Conservation (phyloP, 2,888 invertebrate genomes). For the Zele albiditarsus region DNA sequence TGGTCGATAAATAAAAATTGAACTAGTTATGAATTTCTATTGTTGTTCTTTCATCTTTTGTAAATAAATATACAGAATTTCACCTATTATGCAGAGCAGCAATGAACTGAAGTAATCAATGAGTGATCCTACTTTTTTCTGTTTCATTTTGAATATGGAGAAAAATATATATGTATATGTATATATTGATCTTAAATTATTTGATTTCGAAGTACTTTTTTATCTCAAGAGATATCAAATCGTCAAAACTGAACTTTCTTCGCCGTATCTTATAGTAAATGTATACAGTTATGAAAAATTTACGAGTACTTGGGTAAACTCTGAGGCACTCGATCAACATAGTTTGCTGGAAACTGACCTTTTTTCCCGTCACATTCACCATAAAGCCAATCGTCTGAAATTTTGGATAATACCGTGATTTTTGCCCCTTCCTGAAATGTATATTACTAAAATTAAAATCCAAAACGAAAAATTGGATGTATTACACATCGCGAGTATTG, state of each 20-base stretch:
- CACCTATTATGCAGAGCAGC: background rate
- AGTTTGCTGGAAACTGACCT: conserved; percentile 88
- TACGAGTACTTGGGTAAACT: conserved; percentile 64
- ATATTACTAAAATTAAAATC: background rate
- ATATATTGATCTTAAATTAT: background rate
- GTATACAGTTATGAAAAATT: conserved; percentile 10
- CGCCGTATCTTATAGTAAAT: background rate
- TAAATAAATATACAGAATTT: background rate
- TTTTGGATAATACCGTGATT: conserved; percentile 79
- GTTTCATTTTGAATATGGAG: background rate
- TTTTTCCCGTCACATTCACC: conserved; percentile 80
- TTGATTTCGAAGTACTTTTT: conserved; percentile 17
- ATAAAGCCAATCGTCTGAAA: conserved; percentile 86
- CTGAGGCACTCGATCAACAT: conserved; percentile 78
- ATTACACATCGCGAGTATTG: background rate
- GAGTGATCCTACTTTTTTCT: background rate
- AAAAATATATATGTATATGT: background rate
- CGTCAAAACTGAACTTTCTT: background rate
- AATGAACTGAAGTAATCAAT: background rate
- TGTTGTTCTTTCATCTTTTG: background rate
- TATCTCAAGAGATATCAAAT: background rate
- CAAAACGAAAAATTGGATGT: background rate
- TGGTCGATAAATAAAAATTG: background rate
- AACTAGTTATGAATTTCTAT: background rate
- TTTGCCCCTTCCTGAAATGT: conserved; percentile 76